Evolutionary conservation across 1,140 invertebrate genomes (phyloP).

Genomic region (Tigriopus japonicus): DNA sequence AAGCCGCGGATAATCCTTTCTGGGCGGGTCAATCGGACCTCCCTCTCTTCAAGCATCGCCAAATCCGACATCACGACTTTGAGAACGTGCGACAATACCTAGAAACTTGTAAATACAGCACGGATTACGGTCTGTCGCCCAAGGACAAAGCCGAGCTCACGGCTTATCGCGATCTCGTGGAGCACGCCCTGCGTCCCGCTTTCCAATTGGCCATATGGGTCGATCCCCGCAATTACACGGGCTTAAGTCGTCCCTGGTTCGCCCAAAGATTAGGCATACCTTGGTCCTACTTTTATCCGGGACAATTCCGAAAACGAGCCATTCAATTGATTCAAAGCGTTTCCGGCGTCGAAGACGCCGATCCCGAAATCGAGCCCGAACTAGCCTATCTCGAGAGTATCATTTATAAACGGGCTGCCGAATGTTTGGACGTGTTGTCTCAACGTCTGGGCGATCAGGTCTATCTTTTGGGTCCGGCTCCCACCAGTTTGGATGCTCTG

Average conservation of each 20-base stretch:
- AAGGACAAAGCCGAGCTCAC: background rate
- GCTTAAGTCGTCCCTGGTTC: background rate
- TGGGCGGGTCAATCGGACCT: background rate
- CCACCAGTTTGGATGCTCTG: background rate
- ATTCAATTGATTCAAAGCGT: background rate
- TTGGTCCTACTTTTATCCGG: background rate
- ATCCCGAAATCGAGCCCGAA: background rate
- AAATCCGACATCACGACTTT: background rate
- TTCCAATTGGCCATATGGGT: background rate
- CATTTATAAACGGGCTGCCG: background rate
- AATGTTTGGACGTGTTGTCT: conserved; percentile 1
- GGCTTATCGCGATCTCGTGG: background rate
- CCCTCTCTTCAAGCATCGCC: background rate
- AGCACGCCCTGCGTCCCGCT: background rate
- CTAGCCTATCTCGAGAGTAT: background rate
- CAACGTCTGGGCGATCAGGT: background rate
- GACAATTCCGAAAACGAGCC: background rate
- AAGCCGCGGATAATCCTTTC: background rate
- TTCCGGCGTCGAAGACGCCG: background rate
- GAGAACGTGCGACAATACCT: background rate
- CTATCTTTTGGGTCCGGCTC: background rate
- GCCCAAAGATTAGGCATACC: background rate
- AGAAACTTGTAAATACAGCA: background rate
- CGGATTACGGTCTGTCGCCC: background rate
- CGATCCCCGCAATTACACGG: background rate